These are phyloP conservation scores for Steromphala cineraria DNA, from an alignment of 2,888 invertebrate genomes.

Conservation along the genomic window DNA sequence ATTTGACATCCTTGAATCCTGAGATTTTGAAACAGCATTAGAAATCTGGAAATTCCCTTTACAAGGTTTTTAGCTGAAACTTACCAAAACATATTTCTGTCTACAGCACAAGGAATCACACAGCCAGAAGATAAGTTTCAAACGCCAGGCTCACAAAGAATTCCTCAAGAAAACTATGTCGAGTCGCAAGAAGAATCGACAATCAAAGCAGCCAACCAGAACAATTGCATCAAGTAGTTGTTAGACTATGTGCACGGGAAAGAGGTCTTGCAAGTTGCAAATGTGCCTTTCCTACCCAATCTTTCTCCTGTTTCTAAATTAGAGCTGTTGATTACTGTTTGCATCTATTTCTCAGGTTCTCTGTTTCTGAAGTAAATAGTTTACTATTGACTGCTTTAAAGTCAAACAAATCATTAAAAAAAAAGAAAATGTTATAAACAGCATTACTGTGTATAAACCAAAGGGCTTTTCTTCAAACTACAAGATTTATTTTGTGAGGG, in stretches of 20 bases:
- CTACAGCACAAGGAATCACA: not conserved
- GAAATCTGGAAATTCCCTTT: too few relatives aligned
- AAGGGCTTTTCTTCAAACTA: too few relatives aligned
- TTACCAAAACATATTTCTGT: not conserved
- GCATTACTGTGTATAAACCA: too few relatives aligned
- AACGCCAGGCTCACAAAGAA: conserved; percentile 2
- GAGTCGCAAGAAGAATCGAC: not conserved
- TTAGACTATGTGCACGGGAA: not conserved
- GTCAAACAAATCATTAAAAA: too few relatives aligned
- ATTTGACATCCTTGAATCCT: not conserved
- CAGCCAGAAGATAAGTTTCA: not conserved
- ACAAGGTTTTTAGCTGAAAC: not conserved
- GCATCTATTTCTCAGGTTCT: not conserved
- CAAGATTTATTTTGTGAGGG: too few relatives aligned
- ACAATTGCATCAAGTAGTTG: not conserved
- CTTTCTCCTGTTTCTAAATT: too few relatives aligned
- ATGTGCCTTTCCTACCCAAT: too few relatives aligned
- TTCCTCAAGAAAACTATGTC: conserved; percentile 1
- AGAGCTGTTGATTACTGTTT: not conserved
- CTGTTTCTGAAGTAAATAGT: too few relatives aligned
- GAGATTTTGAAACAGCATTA: too few relatives aligned
- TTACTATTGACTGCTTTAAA: too few relatives aligned
- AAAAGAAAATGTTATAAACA: too few relatives aligned
- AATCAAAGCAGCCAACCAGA: not conserved
- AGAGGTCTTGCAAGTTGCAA: not conserved